phyloP scores from a whole-genome alignment of 1,140 invertebrate species.

The Paraescarpia echinospica region DNA sequence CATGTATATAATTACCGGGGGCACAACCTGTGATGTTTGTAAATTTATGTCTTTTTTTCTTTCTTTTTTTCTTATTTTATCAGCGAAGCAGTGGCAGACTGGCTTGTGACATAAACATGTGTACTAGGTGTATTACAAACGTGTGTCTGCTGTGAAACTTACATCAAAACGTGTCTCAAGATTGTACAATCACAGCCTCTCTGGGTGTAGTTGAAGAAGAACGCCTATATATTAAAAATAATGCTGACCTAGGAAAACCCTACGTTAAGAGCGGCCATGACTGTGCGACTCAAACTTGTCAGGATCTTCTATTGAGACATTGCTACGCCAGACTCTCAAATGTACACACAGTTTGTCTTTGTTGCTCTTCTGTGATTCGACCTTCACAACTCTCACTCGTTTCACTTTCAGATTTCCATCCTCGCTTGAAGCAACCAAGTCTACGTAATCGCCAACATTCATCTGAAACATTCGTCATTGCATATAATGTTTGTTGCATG shows the following conservation, averaged over 20 bases:
- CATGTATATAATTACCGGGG: too few species aligned
- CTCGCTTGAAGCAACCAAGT: not conserved
- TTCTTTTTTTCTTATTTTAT: too few species aligned
- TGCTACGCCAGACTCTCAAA: not conserved
- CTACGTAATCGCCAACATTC: conserved; percentile 13
- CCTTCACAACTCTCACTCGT: conserved; percentile 22
- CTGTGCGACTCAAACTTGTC: not conserved
- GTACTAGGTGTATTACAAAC: not conserved
- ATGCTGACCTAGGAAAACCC: not conserved
- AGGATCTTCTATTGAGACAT: not conserved
- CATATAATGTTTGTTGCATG: not conserved
- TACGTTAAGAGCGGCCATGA: not conserved
- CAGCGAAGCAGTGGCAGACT: not conserved
- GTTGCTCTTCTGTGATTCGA: not conserved
- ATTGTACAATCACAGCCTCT: not conserved
- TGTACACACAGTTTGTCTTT: not conserved
- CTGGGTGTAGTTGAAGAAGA: not conserved
- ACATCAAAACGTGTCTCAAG: not conserved
- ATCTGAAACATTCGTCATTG: not conserved
- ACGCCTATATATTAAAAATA: not conserved
- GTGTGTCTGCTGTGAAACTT: not conserved
- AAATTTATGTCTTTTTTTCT: too few species aligned
- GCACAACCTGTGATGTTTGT: not conserved
- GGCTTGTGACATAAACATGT: not conserved
- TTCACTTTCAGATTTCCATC: conserved; percentile 1